Base-by-base conservation (phyloP, 1,140 invertebrate genomes). In the Doryteuthis pealeii region DNA sequence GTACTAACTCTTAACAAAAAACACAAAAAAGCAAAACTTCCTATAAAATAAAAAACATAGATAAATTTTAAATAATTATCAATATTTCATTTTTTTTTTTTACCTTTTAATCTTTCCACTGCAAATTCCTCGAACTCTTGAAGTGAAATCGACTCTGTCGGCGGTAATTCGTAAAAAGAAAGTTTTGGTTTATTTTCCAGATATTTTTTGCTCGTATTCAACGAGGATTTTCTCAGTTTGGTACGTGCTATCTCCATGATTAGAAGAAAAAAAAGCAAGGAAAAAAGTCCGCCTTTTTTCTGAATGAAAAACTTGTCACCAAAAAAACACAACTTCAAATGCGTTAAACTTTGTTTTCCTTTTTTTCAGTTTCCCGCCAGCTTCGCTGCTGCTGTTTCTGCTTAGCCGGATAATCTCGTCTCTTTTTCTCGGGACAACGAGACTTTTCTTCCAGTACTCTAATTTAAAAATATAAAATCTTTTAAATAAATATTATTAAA, bases 121-220 rank as follows among this genome's bases (percentile, higher is more conserved):
- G 94, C 94, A 78, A 94, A 90, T 70, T 94, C 92, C 90, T 97
- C 94, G 89, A 97, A 96, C 84, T 97, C 94, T 74, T 92, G 88
- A 30, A 97, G 89, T 73, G 91, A 91, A 73, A 97, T 91, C 71
- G 91, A 89, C 75, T 92, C 91, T 62, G 81, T 89, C n/a, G 96
- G 96, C 49, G 93, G 92, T n/a, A 91, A 81, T 79, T 90, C 90
- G 84, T 97, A 98, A 80, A 97, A 90, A 28, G 54, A 4, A n/a
- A 62, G 26, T 62, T 62, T 62, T 1, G 54, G 22, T n/a, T 62
- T 28, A 28, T 62, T 28, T 5, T 2, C 26, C 18, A n/a, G 18
- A 62, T 62, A 14, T 62, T 5, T n/a, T n/a, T 22, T n/a, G 26
- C 18, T 62, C 26, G 54, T 28, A 0, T 62, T 62, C 26, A 62